Percentiles rank a stretch among this genome's conserved stretches.
phyloP scores from a whole-genome alignment of 2,888 invertebrate species.

The Acholoe squamosa region DNA sequence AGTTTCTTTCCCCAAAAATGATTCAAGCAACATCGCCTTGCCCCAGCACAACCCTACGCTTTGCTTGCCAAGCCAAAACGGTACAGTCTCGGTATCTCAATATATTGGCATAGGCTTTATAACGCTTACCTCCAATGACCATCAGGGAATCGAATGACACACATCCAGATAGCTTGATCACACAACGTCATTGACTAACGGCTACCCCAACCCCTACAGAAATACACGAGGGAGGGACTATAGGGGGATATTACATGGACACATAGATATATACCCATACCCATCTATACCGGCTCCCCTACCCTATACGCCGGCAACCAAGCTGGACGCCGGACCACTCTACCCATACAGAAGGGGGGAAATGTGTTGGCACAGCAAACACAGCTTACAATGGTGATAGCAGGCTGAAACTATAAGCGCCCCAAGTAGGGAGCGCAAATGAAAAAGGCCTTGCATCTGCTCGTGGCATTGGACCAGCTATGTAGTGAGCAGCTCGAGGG shows the following conservation, averaged over 20 bases:
- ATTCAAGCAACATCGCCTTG: no score
- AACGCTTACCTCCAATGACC: no score
- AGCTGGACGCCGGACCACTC: not conserved
- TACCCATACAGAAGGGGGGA: conserved; percentile 2
- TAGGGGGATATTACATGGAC: not conserved
- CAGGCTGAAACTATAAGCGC: conserved; percentile 31
- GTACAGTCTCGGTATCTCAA: no score
- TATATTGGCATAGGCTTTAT: no score
- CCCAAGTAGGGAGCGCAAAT: conserved; percentile 19
- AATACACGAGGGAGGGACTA: no score
- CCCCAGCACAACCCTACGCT: no score
- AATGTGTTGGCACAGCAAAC: conserved; percentile 51
- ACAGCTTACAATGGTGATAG: not conserved
- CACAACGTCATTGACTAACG: no score
- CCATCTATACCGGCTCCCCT: not conserved
- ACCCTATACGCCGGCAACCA: not conserved
- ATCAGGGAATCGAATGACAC: no score
- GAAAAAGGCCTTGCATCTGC: conserved; percentile 5
- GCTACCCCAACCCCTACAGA: no score
- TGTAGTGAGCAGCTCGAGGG: conserved; percentile 2
- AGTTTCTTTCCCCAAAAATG: no score
- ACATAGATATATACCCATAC: not conserved
- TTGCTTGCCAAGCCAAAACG: no score
- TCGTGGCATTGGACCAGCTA: not conserved
- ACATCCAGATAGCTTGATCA: no score